phyloP scores from a whole-genome alignment of 2,113 vertebrate genomes.

The Collichthys lucidus region DNA sequence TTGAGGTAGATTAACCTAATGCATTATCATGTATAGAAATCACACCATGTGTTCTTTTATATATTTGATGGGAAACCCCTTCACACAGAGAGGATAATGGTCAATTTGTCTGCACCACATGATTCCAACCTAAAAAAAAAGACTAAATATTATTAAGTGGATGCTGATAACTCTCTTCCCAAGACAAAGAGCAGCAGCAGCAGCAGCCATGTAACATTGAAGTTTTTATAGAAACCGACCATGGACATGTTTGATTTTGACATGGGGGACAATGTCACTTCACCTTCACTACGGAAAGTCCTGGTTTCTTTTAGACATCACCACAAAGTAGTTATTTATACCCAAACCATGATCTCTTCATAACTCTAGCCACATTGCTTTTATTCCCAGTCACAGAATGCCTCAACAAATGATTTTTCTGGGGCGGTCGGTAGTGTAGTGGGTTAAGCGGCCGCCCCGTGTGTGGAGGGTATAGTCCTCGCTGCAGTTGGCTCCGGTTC shows the following conservation, averaged over 20 bases:
- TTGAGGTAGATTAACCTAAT: background rate
- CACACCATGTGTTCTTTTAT: background rate
- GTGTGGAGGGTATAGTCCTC: no score
- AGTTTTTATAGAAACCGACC: background rate
- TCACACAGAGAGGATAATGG: slow-evolving; percentile 1
- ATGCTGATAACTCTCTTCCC: background rate
- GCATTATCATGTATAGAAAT: background rate
- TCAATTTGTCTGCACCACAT: background rate
- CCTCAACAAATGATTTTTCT: background rate
- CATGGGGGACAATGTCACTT: background rate
- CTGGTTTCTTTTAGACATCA: background rate
- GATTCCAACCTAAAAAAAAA: background rate
- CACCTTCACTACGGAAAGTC: background rate
- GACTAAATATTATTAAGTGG: background rate
- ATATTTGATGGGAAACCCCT: background rate
- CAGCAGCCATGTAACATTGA: background rate
- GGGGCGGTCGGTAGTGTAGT: no score
- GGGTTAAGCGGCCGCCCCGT: no score
- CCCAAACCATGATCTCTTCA: background rate
- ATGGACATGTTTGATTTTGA: background rate
- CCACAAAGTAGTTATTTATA: background rate
- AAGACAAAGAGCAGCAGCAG: background rate
- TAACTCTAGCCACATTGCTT: no score
- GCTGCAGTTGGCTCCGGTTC: no score
- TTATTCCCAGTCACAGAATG: background rate